Conservation (phyloP, 2,888 invertebrate species). For the Drosophila greeni region DNA sequence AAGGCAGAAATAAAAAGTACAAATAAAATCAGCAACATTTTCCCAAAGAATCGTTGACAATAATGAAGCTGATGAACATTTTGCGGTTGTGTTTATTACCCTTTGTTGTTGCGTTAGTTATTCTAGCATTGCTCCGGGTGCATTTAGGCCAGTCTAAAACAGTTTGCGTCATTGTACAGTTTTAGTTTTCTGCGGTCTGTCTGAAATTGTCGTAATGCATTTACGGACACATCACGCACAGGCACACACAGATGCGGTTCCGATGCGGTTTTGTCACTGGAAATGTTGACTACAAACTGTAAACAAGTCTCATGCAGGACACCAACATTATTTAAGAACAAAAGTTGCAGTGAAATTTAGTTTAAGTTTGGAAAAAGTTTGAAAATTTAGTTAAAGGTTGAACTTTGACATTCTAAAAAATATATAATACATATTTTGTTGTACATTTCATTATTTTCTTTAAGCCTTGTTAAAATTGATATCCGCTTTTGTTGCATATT, state of each 20-base stretch:
- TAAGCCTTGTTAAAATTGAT: background rate
- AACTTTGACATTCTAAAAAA: no score
- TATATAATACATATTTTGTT: no score
- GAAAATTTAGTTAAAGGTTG: background rate
- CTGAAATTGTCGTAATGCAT: slow-evolving; percentile 41
- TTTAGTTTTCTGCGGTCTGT: slow-evolving; percentile 42
- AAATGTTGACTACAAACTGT: slow-evolving; percentile 38
- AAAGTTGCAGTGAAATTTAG: background rate
- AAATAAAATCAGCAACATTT: slow-evolving; percentile 4
- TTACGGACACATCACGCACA: slow-evolving; percentile 21
- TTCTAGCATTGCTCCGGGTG: slow-evolving; percentile 18
- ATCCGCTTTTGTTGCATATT: background rate
- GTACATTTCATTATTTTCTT: no score
- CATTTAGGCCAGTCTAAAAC: slow-evolving; percentile 18
- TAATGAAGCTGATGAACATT: slow-evolving; percentile 65
- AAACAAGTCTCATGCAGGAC: slow-evolving; percentile 28
- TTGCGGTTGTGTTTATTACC: slow-evolving; percentile 62
- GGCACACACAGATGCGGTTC: slow-evolving; percentile 20
- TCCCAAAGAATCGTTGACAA: slow-evolving; percentile 51
- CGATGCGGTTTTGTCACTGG: slow-evolving; percentile 36
- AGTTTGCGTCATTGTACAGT: slow-evolving; percentile 32
- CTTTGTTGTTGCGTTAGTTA: slow-evolving; percentile 42
- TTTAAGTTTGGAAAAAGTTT: background rate
- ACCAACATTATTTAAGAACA: background rate
- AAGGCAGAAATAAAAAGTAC: background rate